Percentiles rank a stretch among this genome's conserved stretches.
These are phyloP conservation scores for Emydoidea blandingii DNA, from an alignment of 2,797 vertebrate genomes.

Conservation along the genomic window DNA sequence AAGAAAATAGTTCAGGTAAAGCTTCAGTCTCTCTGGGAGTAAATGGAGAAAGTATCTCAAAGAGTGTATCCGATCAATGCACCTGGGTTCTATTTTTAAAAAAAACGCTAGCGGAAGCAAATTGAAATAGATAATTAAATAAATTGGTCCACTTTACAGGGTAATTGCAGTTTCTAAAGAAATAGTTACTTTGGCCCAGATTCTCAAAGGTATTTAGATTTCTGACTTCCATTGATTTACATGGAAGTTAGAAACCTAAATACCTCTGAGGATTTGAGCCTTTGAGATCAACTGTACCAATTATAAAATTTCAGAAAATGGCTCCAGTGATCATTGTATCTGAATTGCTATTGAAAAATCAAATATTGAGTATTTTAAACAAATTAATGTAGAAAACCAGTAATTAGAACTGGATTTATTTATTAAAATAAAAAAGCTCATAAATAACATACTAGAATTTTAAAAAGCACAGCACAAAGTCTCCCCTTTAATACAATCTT, in stretches of 20 bases:
- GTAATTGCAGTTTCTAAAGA: slow-evolving; percentile 17
- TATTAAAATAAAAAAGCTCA: background rate
- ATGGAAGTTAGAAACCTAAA: background rate
- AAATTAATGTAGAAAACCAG: background rate
- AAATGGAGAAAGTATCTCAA: background rate
- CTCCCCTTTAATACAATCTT: slow-evolving; percentile 19
- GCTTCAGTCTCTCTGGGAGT: background rate
- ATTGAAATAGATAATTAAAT: slow-evolving; percentile 7
- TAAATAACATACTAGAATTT: background rate
- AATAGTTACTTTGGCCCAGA: background rate
- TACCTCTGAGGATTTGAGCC: background rate
- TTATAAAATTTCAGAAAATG: background rate
- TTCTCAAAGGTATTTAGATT: background rate
- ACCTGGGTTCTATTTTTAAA: background rate
- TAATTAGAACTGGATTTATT: background rate
- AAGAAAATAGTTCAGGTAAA: background rate
- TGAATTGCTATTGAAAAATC: background rate
- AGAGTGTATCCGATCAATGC: background rate
- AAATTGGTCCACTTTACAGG: background rate
- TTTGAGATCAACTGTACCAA: background rate
- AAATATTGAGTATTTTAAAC: background rate
- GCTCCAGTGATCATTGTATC: background rate
- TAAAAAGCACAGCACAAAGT: fast-evolving
- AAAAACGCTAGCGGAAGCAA: background rate
- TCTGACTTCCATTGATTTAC: background rate